Evolutionary conservation across 2,797 vertebrate genomes (phyloP), one percentile per base, ranked within the genome.

Genomic region (Microtus agrestis): DNA sequence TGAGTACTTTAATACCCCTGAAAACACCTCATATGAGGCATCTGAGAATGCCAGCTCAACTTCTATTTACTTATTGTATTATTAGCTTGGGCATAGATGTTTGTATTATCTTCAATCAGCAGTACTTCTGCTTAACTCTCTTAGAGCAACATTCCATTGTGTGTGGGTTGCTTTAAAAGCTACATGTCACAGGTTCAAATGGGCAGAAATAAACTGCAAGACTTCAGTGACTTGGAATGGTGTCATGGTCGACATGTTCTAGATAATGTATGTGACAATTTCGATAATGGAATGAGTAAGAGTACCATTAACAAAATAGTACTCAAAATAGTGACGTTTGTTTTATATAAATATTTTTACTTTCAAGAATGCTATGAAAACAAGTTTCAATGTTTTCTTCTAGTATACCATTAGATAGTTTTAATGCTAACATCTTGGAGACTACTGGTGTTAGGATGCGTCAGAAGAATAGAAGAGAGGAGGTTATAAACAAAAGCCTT

Each of bases 331-430:
- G 21, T 69, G 31, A 82, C 61, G 48, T 40, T 87, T 89, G 79
- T 29, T 78, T 82, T 63, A 31, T 29, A 86, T 40, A 82, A 23
- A 43, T 71, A 71, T 73, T 87, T 85, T 84, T 56, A 23, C 4
- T 25, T 43, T 54, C 15, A 76, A 59, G 46, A 85, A 76, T 74
- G 25, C 71, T 40, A 54, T 37, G 19, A 65, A 95, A 95, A 85
- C 48, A 76, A 94, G 65, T 94, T 91, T 51, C 80, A 87, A 48
- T 23, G 40, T 67, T 81, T 94, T 80, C 91, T 51, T 89, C 74
- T 56, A 19, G 3, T 27, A 48, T 48, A 34, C 5, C 27, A 81
- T 71, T 1, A 76, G 86, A 51, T 0, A 65, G 80, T 56, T 25
- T 82, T 43, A 91, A 31, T 19, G 40, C 4, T 34, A 46, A 14